phyloP scores from a whole-genome alignment of 2,888 invertebrate species.

The Carpatolechia fugitivella region DNA sequence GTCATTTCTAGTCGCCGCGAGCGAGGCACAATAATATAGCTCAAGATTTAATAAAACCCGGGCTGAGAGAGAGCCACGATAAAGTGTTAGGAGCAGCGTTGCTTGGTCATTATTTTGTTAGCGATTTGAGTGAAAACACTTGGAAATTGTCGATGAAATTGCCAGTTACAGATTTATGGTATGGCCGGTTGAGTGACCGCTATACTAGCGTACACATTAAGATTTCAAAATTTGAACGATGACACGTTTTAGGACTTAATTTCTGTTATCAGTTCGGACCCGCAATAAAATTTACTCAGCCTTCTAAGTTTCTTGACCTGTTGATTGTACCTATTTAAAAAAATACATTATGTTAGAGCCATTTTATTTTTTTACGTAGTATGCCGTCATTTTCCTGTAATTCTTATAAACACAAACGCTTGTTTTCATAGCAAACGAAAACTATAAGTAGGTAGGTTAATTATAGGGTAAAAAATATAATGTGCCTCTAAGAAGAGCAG shows the following conservation, averaged over 20 bases:
- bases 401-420: too few species aligned
- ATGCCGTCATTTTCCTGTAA: too few species aligned
- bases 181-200: slow-evolving; percentile 37
- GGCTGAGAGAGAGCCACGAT: slow-evolving; percentile 55
- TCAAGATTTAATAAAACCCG: slow-evolving; percentile 65
- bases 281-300: too few species aligned
- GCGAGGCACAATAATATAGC: slow-evolving; percentile 55
- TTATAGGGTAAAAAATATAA: too few species aligned
- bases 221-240: slow-evolving; percentile 25
- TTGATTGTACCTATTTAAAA: too few species aligned
- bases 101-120: slow-evolving; percentile 65
- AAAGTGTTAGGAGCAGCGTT: slow-evolving; percentile 59
- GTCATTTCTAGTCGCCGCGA: slow-evolving; percentile 52
- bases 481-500: too few species aligned
- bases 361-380: too few species aligned
- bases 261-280: too few species aligned
- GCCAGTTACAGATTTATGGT: slow-evolving; percentile 52
- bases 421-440: too few species aligned
- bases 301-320: too few species aligned
- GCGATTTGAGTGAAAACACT: slow-evolving; percentile 66
- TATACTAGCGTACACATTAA: slow-evolving; percentile 30
- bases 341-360: too few species aligned
- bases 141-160: slow-evolving; percentile 63
- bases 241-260: neutral
- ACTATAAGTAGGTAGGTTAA: too few species aligned